Percentiles rank a stretch among this genome's conserved stretches.
These are phyloP conservation scores for Rhodophaea formosa DNA, from an alignment of 2,888 invertebrate species.

Conservation along the genomic window DNA sequence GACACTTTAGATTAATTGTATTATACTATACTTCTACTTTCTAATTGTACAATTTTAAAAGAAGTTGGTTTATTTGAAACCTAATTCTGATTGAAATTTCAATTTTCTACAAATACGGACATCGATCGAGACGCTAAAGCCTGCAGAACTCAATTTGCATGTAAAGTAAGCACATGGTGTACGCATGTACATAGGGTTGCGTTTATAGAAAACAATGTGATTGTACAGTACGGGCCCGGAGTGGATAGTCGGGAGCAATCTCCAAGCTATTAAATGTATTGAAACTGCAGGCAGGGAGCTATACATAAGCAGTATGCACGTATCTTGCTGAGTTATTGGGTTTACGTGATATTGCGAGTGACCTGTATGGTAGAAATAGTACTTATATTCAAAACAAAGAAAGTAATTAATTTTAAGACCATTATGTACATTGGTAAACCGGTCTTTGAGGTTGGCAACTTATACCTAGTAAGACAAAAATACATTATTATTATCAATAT, in stretches of 20 bases:
- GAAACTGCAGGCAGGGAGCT: neutral
- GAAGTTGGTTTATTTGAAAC: too few relatives aligned
- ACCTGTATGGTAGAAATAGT: neutral
- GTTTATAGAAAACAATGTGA: slow-evolving; percentile 6
- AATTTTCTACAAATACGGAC: neutral
- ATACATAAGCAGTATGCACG: neutral
- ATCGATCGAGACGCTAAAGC: neutral
- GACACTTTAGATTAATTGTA: too few relatives aligned
- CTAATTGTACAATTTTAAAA: neutral
- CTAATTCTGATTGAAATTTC: neutral
- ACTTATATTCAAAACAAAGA: neutral
- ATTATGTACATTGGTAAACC: too few relatives aligned
- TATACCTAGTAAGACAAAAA: too few relatives aligned
- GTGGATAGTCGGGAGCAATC: neutral
- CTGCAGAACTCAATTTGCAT: slow-evolving; percentile 5
- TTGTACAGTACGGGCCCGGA: neutral
- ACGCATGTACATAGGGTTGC: neutral
- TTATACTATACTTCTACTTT: too few relatives aligned
- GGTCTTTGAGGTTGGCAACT: too few relatives aligned
- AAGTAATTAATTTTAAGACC: neutral
- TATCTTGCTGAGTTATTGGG: neutral
- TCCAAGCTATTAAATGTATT: neutral
- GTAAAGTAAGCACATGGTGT: neutral
- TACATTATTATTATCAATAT: too few relatives aligned
- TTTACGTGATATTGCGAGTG: neutral